Evolutionary conservation across 2,888 invertebrate genomes (phyloP).

Genomic region (Euclidia mi): DNA sequence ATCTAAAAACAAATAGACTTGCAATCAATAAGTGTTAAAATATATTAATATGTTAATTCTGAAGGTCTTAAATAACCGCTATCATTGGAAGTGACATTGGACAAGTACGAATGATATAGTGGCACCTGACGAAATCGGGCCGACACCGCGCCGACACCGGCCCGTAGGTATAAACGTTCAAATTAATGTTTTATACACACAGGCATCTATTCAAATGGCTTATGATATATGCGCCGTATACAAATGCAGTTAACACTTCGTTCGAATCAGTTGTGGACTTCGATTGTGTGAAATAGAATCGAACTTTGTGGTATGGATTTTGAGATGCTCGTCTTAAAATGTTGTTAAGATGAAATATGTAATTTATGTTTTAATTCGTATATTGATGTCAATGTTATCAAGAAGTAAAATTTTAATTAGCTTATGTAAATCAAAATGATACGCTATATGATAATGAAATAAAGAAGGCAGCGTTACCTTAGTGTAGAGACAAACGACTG

Average conservation of each 20-base stretch:
- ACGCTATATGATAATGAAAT: too few species aligned
- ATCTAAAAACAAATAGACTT: conserved; percentile 65
- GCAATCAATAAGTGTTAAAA: conserved; percentile 71
- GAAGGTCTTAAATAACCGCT: conserved; percentile 57
- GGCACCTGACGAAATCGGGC: conserved; percentile 53
- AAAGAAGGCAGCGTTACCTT: too few species aligned
- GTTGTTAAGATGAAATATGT: too few species aligned
- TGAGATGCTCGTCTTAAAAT: too few species aligned
- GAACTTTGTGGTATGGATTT: neutral
- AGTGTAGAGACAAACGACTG: too few species aligned
- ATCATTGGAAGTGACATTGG: conserved; percentile 50
- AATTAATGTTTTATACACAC: conserved; percentile 75
- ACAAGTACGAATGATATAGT: conserved; percentile 62
- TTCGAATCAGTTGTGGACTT: conserved; percentile 23
- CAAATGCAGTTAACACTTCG: conserved; percentile 57
- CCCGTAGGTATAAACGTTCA: conserved; percentile 41
- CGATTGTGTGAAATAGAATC: conserved; percentile 5
- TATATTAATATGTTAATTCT: conserved; percentile 69
- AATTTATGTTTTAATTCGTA: too few species aligned
- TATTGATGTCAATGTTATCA: too few species aligned
- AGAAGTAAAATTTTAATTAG: too few species aligned
- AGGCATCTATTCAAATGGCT: conserved; percentile 63
- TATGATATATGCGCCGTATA: conserved; percentile 59
- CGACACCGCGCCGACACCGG: too few species aligned
- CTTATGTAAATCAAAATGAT: too few species aligned